phyloP scores from a whole-genome alignment of 2,113 vertebrate species.

The Andinoacara biseriatus region DNA sequence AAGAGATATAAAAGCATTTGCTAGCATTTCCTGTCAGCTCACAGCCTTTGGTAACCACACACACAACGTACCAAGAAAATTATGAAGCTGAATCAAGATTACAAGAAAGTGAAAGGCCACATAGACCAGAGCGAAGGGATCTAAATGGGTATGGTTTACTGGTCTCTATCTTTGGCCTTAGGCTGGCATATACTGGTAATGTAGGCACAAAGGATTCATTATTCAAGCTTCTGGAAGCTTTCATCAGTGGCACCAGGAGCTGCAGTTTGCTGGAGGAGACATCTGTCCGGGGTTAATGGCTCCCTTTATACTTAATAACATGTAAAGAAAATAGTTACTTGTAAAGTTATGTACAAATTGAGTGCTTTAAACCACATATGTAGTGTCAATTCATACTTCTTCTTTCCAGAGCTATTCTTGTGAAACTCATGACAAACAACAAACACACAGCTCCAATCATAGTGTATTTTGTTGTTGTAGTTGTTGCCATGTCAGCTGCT shows the following conservation, averaged over 20 bases:
- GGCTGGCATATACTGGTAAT: neutral
- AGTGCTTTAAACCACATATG: neutral
- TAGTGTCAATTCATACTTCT: neutral
- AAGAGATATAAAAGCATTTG: neutral
- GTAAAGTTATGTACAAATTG: neutral
- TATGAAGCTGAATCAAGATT: neutral
- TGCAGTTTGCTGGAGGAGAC: neutral
- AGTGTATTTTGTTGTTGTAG: neutral
- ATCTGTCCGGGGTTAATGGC: neutral
- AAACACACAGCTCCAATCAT: neutral
- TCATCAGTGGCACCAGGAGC: neutral
- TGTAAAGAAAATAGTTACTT: neutral
- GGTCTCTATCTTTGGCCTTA: neutral
- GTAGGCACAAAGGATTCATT: neutral
- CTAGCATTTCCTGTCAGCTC: slow-evolving; percentile 3
- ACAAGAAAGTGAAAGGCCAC: slow-evolving; percentile 1
- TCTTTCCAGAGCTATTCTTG: neutral
- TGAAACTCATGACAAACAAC: neutral
- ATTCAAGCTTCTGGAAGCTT: neutral
- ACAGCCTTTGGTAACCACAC: neutral
- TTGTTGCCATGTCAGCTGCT: neutral
- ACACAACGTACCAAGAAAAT: neutral
- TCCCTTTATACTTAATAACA: neutral
- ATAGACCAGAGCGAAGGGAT: neutral
- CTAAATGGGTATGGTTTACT: neutral